phyloP scores from a whole-genome alignment of 2,797 vertebrate species.

The Rhabdophis nuchalis region DNA sequence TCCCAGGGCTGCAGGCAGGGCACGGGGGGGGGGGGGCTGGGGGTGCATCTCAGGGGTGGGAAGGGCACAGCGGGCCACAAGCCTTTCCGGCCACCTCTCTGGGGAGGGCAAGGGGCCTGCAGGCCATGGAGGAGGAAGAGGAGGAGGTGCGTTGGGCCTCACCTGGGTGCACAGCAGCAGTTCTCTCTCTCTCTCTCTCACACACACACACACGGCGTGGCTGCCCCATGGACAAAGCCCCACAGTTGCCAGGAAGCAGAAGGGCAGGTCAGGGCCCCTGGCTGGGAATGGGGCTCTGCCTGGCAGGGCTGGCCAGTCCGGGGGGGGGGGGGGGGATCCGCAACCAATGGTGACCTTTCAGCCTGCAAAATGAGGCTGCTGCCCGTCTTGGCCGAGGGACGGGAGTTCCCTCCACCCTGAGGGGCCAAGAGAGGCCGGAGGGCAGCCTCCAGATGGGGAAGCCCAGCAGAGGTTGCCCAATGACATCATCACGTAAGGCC shows the following conservation, averaged over 20 bases:
- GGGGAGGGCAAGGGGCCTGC: background rate
- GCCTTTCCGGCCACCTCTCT: background rate
- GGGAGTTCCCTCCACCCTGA: background rate
- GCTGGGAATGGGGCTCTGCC: background rate
- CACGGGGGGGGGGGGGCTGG: too few relatives aligned
- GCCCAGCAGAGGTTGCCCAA: background rate
- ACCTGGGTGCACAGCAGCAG: background rate
- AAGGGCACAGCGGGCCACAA: background rate
- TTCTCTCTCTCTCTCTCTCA: too few relatives aligned
- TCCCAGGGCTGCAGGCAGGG: background rate
- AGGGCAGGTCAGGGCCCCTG: rapidly evolving
- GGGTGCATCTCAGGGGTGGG: too few relatives aligned
- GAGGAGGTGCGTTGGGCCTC: background rate
- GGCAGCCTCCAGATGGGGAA: background rate
- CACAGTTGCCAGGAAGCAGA: background rate
- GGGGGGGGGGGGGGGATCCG: too few relatives aligned
- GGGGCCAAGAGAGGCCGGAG: background rate
- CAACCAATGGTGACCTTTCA: too few relatives aligned
- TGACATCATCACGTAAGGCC: background rate
- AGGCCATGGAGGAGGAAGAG: background rate
- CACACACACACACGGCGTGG: background rate
- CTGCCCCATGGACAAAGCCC: background rate
- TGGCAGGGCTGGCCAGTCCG: background rate
- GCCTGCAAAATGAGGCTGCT: background rate
- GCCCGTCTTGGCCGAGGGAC: background rate